Evolutionary conservation across 1,140 invertebrate species (phyloP).

Genomic region (Pogonomyrmex californicus): DNA sequence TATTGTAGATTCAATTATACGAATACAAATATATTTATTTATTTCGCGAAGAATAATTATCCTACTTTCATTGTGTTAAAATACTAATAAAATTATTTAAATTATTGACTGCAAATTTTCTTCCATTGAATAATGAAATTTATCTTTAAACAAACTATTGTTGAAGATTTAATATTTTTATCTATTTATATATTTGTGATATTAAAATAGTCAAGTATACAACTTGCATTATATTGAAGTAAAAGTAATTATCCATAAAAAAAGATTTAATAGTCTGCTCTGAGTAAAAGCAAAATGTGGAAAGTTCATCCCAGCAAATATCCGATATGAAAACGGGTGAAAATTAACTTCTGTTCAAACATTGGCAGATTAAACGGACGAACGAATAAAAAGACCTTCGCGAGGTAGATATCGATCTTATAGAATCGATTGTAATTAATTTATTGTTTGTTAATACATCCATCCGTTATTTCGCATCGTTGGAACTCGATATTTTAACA

Average conservation of each 20-base stretch:
- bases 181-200: neutral
- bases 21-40: too few species aligned
- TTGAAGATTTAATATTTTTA: neutral
- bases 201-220: neutral
- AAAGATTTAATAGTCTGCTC: conserved; percentile 42
- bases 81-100: conserved; percentile 6
- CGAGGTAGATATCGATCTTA: conserved; percentile 55
- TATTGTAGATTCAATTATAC: neutral
- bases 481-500: conserved; percentile 63
- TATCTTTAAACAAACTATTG: neutral
- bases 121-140: neutral
- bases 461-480: conserved; percentile 56
- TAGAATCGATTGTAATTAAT: conserved; percentile 66
- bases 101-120: neutral
- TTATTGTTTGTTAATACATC: conserved; percentile 44
- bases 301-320: conserved; percentile 56
- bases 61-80: neutral
- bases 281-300: conserved; percentile 22
- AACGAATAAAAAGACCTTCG: conserved; percentile 28
- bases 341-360: conserved; percentile 62
- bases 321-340: conserved; percentile 53
- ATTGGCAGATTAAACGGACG: conserved; percentile 47
- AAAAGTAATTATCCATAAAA: conserved; percentile 41
- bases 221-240: conserved; percentile 34
- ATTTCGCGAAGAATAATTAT: neutral